A percentile compares a stretch with the other conserved stretches of the same genome.
Evolutionary conservation across 1,140 invertebrate species (phyloP).

Genomic region (Cotesia vestalis): DNA sequence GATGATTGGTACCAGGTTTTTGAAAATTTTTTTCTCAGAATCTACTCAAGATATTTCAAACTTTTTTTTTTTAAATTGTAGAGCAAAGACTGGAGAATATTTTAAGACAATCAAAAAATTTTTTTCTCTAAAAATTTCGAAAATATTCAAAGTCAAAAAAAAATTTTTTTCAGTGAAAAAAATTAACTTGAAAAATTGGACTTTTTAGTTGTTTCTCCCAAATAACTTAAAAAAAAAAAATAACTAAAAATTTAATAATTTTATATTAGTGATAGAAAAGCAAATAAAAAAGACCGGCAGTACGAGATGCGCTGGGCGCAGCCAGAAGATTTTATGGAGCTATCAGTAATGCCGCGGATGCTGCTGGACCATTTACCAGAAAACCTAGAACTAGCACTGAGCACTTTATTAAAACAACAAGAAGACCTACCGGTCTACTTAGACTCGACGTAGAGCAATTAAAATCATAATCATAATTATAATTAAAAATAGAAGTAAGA

Average conservation of each 20-base stretch:
- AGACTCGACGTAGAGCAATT: slow-evolving; percentile 34
- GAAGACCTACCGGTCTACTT: slow-evolving; percentile 54
- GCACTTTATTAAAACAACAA: slow-evolving; percentile 67
- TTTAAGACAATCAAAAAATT: too few relatives aligned
- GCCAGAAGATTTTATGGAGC: slow-evolving; percentile 78
- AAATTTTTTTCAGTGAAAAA: too few relatives aligned
- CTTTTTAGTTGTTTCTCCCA: too few relatives aligned
- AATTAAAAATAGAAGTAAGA: not conserved
- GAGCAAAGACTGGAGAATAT: too few relatives aligned
- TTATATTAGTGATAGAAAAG: slow-evolving; percentile 45
- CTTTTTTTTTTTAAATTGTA: too few relatives aligned
- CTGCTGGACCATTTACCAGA: slow-evolving; percentile 78
- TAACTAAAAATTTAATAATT: not conserved
- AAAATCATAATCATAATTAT: slow-evolving; percentile 20
- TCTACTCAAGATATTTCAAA: too few relatives aligned
- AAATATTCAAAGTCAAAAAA: too few relatives aligned
- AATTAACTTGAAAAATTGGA: too few relatives aligned
- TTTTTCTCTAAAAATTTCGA: too few relatives aligned
- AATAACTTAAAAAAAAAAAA: not conserved
- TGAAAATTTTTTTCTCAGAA: too few relatives aligned
- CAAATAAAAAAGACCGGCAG: slow-evolving; percentile 53
- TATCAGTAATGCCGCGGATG: slow-evolving; percentile 81
- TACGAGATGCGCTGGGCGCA: slow-evolving; percentile 80
- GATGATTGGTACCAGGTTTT: too few relatives aligned
- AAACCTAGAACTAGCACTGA: slow-evolving; percentile 74